These are phyloP conservation scores for Yponomeuta cagnagella DNA, from an alignment of 2,888 invertebrate genomes.

Conservation along the genomic window DNA sequence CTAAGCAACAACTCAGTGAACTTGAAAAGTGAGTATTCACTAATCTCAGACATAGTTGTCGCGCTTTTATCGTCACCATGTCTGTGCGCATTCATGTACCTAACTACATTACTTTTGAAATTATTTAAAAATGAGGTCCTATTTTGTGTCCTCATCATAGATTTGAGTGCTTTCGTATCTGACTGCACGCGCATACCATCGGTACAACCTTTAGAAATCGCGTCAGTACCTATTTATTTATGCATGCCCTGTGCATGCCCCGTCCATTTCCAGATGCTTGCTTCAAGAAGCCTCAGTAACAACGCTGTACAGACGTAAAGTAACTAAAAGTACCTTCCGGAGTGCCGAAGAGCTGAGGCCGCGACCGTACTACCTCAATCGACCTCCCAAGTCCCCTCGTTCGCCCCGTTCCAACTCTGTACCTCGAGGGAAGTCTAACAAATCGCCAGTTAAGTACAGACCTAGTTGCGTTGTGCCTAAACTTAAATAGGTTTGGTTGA, in stretches of 20 bases:
- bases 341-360: conserved; percentile 59
- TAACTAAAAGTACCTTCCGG: conserved; percentile 47
- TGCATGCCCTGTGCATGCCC: too few relatives aligned
- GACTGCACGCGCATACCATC: too few relatives aligned
- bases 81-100: too few relatives aligned
- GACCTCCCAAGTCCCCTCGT: conserved; percentile 24
- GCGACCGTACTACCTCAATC: conserved; percentile 42
- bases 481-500: neutral
- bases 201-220: too few relatives aligned
- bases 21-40: conserved; percentile 51
- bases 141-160: too few relatives aligned
- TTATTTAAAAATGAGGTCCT: too few relatives aligned
- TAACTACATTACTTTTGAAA: too few relatives aligned
- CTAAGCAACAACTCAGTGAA: conserved; percentile 58
- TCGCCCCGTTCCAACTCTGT: conserved; percentile 50
- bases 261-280: conserved; percentile 45
- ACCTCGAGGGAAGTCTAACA: conserved; percentile 39
- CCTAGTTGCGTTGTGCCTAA: neutral
- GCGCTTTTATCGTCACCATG: too few relatives aligned
- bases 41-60: too few relatives aligned
- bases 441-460: conserved; percentile 32
- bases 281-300: conserved; percentile 56
- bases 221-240: too few relatives aligned
- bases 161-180: too few relatives aligned
- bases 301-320: conserved; percentile 51